Percentiles rank a stretch among this genome's conserved stretches.
phyloP scores from a whole-genome alignment of 2,888 invertebrate genomes.

The Cryptophagus acutangulus region DNA sequence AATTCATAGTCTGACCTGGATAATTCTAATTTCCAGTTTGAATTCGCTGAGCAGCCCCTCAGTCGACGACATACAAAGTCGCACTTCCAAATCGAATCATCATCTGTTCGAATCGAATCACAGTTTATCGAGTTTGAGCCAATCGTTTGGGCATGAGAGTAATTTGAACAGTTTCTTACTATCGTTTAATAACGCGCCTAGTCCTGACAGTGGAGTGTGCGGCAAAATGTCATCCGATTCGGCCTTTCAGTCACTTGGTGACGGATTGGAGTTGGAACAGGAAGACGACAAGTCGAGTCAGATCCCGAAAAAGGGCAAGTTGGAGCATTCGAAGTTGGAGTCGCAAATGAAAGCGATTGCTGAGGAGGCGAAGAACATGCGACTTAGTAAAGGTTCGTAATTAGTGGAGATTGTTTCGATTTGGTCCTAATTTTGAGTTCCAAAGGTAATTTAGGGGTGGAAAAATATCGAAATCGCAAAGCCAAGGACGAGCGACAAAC shows the following conservation, averaged over 20 bases:
- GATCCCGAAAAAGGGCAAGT: constrained; percentile 16
- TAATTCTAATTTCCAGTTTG: constrained; percentile 30
- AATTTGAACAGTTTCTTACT: constrained; percentile 34
- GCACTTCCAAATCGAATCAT: no score
- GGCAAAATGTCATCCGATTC: constrained; percentile 53
- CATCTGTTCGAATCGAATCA: constrained; percentile 30
- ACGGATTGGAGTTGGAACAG: constrained; percentile 43
- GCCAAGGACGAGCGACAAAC: no score
- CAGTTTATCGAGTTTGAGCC: constrained; percentile 38
- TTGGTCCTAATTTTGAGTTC: no score
- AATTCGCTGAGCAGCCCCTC: constrained; percentile 31
- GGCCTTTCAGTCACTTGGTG: constrained; percentile 49
- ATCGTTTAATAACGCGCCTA: constrained; percentile 46
- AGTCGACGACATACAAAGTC: no score
- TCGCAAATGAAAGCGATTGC: constrained; percentile 56
- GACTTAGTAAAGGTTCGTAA: constrained; percentile 47
- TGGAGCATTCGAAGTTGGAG: constrained; percentile 49
- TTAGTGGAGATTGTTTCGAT: no score
- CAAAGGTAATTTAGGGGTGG: no score
- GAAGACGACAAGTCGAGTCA: constrained; percentile 35
- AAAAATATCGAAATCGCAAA: no score
- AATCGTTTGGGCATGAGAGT: constrained; percentile 35
- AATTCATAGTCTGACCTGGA: no score
- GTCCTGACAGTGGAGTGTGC: constrained; percentile 55
- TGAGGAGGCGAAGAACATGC: constrained; percentile 44